Evolutionary conservation across 2,113 vertebrate species (phyloP), one percentile per base, ranked within the genome.

Genomic region (Blennius ocellaris): DNA sequence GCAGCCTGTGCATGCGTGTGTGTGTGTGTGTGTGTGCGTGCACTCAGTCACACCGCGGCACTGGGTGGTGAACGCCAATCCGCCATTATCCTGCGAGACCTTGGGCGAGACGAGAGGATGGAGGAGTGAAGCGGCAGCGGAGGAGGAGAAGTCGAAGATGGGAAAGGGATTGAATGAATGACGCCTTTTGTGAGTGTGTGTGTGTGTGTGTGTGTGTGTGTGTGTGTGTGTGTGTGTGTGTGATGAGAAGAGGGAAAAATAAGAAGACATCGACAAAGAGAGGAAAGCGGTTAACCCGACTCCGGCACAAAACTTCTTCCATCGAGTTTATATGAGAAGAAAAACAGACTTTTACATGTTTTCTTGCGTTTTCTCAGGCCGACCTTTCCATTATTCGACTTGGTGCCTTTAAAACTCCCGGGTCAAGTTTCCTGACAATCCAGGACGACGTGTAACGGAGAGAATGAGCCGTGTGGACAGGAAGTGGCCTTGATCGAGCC

Each of bases 1-100:
- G 75, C 40, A 45, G 54, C 8, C 6, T 16, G 40, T 48, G 49
- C 59, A 51, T 69, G 59, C 21, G 8, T 56, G 12, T 38, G 49
- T 63, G 45, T 70, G 39, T 41, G 48, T 30, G n/a, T n/a, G n/a
- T n/a, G 53, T 21, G 40, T 38, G 43, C 12, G 43, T 11, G 36
- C 10, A 11, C 36, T 3, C 55, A 52, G 41, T 68, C 58, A n/a
- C 60, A 70, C 40, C 68, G 17, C 63, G 55, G 36, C 0, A 11
- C 41, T 8, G 54, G 50, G 40, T 68, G 61, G 41, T 3, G 43
- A 89, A 82, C 79, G 69, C 83, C 84, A 85, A 90, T 91, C 67
- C 81, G 56, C 67, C 73, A 80, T 90, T 91, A 82, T 90, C 78
- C 72, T 54, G 41, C 39, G 50, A 89, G 87, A 91, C 89, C 89